phyloP scores from a whole-genome alignment of 2,113 vertebrate species.

The Labeo catla region DNA sequence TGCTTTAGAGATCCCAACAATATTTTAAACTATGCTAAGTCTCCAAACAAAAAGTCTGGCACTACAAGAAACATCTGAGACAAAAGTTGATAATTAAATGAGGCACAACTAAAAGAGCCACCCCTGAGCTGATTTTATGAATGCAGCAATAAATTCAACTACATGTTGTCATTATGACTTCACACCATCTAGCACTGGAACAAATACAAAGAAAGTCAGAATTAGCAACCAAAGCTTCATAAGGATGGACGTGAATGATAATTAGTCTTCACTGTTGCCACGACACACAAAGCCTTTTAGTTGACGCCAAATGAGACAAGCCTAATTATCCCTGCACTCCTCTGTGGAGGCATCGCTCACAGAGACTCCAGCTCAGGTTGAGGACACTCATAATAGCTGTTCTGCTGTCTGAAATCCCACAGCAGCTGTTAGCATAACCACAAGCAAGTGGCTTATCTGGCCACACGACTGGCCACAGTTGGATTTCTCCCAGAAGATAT shows the following conservation, averaged over 20 bases:
- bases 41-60: not conserved
- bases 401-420: conserved; percentile 17
- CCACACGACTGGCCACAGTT: not conserved
- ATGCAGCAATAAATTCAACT: not conserved
- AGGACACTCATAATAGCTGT: conserved; percentile 11
- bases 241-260: conserved; percentile 3
- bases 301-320: conserved; percentile 30
- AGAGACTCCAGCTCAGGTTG: conserved; percentile 4
- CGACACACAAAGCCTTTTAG: conserved; percentile 21
- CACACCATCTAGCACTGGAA: not conserved
- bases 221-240: conserved; percentile 22
- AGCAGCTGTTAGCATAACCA: conserved; percentile 27
- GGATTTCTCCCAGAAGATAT: not conserved
- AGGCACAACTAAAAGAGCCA: not conserved
- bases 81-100: not conserved
- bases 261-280: conserved; percentile 37
- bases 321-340: conserved; percentile 37
- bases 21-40: not conserved
- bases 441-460: conserved; percentile 1
- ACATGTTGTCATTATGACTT: not conserved
- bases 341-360: conserved; percentile 1
- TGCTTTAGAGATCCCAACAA: not conserved
- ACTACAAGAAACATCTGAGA: not conserved
- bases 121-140: not conserved
- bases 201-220: conserved; percentile 21